Percentiles rank a stretch among this genome's conserved stretches.
Conservation (phyloP, 1,140 invertebrate genomes). For the Trypoxylus dichotomus region DNA sequence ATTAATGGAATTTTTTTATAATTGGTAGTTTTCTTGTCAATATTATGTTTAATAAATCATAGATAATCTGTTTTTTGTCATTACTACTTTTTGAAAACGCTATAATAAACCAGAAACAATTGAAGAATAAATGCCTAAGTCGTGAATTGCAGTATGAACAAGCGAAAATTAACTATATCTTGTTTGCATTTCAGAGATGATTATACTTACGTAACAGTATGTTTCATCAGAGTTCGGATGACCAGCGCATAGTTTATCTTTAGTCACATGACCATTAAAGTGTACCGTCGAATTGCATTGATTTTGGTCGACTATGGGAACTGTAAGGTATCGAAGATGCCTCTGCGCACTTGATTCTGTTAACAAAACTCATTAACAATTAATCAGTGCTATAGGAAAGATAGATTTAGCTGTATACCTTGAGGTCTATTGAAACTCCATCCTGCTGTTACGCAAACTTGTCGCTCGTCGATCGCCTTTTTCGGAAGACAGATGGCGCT, state of each 20-base stretch:
- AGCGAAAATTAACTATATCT: too few species aligned
- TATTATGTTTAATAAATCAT: too few species aligned
- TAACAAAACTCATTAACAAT: conserved; percentile 33
- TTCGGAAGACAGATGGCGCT: conserved; percentile 62
- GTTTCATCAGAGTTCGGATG: conserved; percentile 60
- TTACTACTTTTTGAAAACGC: too few species aligned
- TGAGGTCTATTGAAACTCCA: conserved; percentile 61
- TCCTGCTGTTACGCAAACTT: conserved; percentile 63
- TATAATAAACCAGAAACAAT: too few species aligned
- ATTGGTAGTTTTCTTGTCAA: too few species aligned
- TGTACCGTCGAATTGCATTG: conserved; percentile 65
- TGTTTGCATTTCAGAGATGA: not conserved
- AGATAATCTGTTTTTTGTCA: too few species aligned
- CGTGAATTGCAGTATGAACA: too few species aligned
- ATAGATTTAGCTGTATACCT: too few species aligned
- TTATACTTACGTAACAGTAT: conserved; percentile 62
- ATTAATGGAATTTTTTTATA: too few species aligned
- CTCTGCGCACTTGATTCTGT: conserved; percentile 58
- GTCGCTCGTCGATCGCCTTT: conserved; percentile 56
- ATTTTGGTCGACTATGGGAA: conserved; percentile 58
- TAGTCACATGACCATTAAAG: conserved; percentile 61
- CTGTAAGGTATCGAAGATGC: conserved; percentile 60
- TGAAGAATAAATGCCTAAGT: too few species aligned
- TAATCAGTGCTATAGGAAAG: too few species aligned
- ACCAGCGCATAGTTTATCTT: conserved; percentile 62